A percentile compares a stretch with the other conserved stretches of the same genome.
These are phyloP conservation scores for Charanyca ferruginea DNA, from an alignment of 2,888 invertebrate genomes.

Conservation along the genomic window DNA sequence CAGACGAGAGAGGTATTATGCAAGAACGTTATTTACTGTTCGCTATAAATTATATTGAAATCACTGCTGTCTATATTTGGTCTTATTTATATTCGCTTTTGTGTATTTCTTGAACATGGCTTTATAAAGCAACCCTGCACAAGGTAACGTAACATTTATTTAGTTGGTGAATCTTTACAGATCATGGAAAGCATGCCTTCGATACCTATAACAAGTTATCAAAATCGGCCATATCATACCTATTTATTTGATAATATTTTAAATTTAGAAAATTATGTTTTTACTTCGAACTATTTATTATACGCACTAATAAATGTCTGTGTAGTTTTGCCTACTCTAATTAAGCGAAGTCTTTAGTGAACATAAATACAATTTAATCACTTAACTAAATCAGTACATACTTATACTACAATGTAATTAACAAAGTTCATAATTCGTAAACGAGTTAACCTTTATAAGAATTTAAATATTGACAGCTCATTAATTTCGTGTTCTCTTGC, in stretches of 20 bases:
- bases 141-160: background rate
- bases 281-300: no score
- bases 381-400: background rate
- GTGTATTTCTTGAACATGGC: background rate
- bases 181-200: no score
- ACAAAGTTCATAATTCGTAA: background rate
- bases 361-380: background rate
- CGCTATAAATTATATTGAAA: slow-evolving; percentile 59
- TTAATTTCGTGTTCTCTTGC: background rate
- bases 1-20: slow-evolving; percentile 44
- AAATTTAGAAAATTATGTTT: no score
- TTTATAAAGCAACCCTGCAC: background rate
- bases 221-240: background rate
- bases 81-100: slow-evolving; percentile 1
- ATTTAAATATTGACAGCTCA: background rate
- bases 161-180: background rate
- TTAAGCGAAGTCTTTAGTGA: background rate
- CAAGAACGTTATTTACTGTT: slow-evolving; percentile 61
- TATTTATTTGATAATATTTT: no score
- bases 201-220: background rate
- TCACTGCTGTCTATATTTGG: slow-evolving; percentile 27
- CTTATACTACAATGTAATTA: background rate
- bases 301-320: no score
- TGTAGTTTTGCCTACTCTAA: background rate
- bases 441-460: background rate